Base-by-base conservation (phyloP, 1,140 invertebrate genomes). In the Argopecten irradians region DNA sequence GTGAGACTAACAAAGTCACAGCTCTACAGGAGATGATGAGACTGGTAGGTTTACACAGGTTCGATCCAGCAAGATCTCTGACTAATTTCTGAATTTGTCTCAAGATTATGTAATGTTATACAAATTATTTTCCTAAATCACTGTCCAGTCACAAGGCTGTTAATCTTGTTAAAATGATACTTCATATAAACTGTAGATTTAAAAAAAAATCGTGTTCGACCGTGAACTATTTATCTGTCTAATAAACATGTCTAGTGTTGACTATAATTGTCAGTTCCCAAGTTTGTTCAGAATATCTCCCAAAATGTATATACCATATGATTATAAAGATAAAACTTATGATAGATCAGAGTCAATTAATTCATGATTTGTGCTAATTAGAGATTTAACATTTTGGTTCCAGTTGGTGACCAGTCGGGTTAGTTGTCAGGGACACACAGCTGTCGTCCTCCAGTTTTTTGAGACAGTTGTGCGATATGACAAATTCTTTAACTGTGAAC, bases 391-490 rank as follows among this genome's bases (percentile, higher is more conserved):
- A 35, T 71, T 84, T 87, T 43, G 86, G 88, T 94, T 95, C 34
- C 91, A 96, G 96, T 89, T 96, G 86, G 92, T 96, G 8, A 94
- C 94, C 1, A 96, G 95, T 89, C 94, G 95, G 36, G 95, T 96
- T 7, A 96, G 95, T 88, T 93, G 92, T 34, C 95, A 96, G 89
- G 94, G 93, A 34, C 96, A 97, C 92, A 93, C 94, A 39, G 94
- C 95, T 33, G 96, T 97, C 0, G 92, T 94, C 39, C 92, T 96
- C 22, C 96, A 96, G 91, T 96, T 95, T 92, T 96, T 96, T 93
- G 96, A 96, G 92, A 96, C 96, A 39, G 95, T 96, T 86, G 95
- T 96, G 7, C 95, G 96, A 41, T 97, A 96, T 92, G 96, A 96
- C 87, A 96, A 96, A 90, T 96, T 96, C 93, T 96, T 97, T 91